Evolutionary conservation across 2,888 invertebrate genomes (phyloP), one percentile per base, ranked within the genome.

Genomic region (Hydroisotoma schaefferi): DNA sequence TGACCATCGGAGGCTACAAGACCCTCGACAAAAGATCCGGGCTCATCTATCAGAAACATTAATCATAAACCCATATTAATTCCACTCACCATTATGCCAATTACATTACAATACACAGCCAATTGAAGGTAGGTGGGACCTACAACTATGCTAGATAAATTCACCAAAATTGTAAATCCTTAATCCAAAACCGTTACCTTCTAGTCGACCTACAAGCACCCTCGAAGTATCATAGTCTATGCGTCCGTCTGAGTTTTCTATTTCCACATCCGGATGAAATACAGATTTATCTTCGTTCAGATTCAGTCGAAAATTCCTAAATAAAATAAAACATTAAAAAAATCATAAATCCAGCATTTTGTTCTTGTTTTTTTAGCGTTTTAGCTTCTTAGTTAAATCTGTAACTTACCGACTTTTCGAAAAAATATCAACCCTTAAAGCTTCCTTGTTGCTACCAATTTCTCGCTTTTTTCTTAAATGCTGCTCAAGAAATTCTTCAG

Each of bases 1-100:
- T 91, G 82, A 59, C 94, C 94, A 63, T 91, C 88, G 60, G 83
- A 82, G 63, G 92, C 92, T 73, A 94, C 83, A 73, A 94, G 81
- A 40, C 94, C 94, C 75, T 90, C 87, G 55, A 93, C 90, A 69
- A 84, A 79, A 15, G 92, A 87, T 51, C 82, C 82, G 68, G 90
- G 88, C 74, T 92, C 91, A 80, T 86, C 91, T 91, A 82, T 43
- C 25, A 27, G 26, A 56, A 83, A 82, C 56, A 67, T 72, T 68
- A 55, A 23, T 61, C 18, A 33, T 33, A 10, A 33, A 10, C 6
- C 15, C 15, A 33, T 33, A 15, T 33, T 6, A 33, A 10, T 33
- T 33, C 6, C 8, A 33, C 15, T 6, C 15, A 10, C 15, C 33
- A 33, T n/a, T n/a, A n/a, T n/a, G n/a, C n/a, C n/a, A n/a, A n/a